Evolutionary conservation across 2,888 invertebrate genomes (phyloP).

Genomic region (Dryadula phaetusa): DNA sequence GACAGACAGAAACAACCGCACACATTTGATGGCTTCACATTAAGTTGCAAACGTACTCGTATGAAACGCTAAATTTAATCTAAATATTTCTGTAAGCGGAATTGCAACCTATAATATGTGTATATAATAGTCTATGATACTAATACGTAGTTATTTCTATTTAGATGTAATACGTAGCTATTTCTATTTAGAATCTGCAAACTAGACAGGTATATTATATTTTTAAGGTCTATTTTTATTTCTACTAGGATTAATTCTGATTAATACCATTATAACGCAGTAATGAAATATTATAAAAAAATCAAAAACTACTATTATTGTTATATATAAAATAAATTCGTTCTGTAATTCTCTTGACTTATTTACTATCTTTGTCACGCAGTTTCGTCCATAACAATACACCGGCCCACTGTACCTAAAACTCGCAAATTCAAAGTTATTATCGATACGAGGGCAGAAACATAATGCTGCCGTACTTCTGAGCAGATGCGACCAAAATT

Average conservation of each 20-base stretch:
- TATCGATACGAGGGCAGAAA: constrained; percentile 50
- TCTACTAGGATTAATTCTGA: neutral
- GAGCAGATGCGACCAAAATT: constrained; percentile 51
- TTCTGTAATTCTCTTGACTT: constrained; percentile 12
- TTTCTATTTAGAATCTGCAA: neutral
- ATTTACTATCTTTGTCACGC: constrained; percentile 38
- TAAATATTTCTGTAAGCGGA: too few species aligned
- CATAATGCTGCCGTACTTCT: constrained; percentile 46
- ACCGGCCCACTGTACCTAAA: constrained; percentile 37
- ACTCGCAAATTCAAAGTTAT: constrained; percentile 49
- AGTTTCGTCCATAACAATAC: constrained; percentile 39
- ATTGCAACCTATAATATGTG: too few species aligned
- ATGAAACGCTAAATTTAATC: too few species aligned
- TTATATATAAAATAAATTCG: neutral
- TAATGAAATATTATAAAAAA: neutral
- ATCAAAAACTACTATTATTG: neutral
- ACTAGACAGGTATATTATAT: too few species aligned
- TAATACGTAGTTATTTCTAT: neutral
- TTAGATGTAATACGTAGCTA: too few species aligned
- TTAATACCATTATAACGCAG: neutral
- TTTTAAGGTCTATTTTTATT: too few species aligned
- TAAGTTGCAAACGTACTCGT: too few species aligned
- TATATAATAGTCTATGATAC: too few species aligned
- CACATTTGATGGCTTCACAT: neutral
- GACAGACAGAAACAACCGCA: neutral